Percentiles rank a stretch among this genome's conserved stretches.
phyloP scores from a whole-genome alignment of 2,888 invertebrate genomes.

The Drosophila nigricruria region DNA sequence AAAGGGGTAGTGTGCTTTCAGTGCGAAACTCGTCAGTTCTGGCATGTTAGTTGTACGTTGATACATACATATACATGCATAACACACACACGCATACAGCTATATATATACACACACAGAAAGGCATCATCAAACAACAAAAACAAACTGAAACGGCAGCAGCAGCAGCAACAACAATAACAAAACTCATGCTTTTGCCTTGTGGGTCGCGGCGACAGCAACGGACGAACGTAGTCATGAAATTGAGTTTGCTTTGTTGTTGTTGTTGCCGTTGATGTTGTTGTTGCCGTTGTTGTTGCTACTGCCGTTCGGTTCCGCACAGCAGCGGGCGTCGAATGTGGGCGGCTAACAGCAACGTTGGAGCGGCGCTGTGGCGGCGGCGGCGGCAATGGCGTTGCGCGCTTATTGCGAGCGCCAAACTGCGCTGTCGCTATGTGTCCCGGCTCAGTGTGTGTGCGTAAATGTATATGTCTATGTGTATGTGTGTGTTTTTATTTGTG shows the following conservation, averaged over 20 bases:
- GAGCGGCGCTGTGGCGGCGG: constrained; percentile 58
- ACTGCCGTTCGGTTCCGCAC: constrained; percentile 55
- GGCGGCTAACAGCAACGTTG: constrained; percentile 67
- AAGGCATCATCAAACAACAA: constrained; percentile 46
- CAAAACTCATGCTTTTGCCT: constrained; percentile 58
- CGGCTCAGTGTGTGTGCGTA: constrained; percentile 40
- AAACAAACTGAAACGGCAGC: constrained; percentile 54
- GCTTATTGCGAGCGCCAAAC: constrained; percentile 70
- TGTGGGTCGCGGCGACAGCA: constrained; percentile 57
- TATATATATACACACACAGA: neutral
- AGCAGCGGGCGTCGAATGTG: constrained; percentile 67
- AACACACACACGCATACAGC: constrained; percentile 7
- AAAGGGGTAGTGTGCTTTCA: constrained; percentile 34
- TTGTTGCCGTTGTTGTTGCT: constrained; percentile 32
- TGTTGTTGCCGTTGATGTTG: constrained; percentile 46
- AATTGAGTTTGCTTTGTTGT: constrained; percentile 55
- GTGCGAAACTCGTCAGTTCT: constrained; percentile 52
- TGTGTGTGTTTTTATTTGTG: constrained; percentile 15
- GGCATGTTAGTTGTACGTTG: constrained; percentile 32
- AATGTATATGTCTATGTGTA: constrained; percentile 23
- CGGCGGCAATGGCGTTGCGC: constrained; percentile 56
- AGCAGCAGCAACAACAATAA: constrained; percentile 42
- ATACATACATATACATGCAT: constrained; percentile 20
- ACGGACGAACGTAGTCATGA: constrained; percentile 63
- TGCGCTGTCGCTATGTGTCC: constrained; percentile 49